Conservation (phyloP, 2,888 invertebrate species). For the Drosophila dives region DNA sequence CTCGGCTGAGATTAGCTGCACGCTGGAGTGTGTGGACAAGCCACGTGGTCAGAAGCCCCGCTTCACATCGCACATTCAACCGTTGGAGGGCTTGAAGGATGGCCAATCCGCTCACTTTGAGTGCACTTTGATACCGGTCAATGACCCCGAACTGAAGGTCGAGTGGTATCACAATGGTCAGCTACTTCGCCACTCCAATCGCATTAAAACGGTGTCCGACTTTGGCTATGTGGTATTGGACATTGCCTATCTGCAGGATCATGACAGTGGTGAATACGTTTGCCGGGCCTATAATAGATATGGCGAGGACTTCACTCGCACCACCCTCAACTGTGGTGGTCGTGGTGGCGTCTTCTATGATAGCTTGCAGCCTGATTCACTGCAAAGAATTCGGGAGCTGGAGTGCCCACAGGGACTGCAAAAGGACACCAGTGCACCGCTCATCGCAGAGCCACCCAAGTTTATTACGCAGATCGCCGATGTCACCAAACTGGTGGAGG, state of each 20-base stretch:
- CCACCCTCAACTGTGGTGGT: constrained; percentile 93
- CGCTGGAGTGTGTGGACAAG: constrained; percentile 92
- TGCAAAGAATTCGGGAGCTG: constrained; percentile 94
- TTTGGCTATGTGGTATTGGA: constrained; percentile 98
- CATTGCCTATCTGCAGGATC: constrained; percentile 96
- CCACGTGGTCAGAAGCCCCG: constrained; percentile 94
- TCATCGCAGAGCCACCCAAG: constrained; percentile 93
- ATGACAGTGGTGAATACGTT: constrained; percentile 96
- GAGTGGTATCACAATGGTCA: constrained; percentile 99
- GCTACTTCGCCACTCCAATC: constrained; percentile 93
- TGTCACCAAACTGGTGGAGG: constrained; percentile 94
- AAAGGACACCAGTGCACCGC: constrained; percentile 86
- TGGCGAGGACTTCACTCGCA: constrained; percentile 94
- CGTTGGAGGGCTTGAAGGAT: constrained; percentile 93
- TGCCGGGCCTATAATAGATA: constrained; percentile 96
- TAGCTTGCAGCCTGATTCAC: constrained; percentile 95
- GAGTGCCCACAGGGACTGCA: constrained; percentile 89
- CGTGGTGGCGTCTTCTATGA: constrained; percentile 95
- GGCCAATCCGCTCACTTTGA: constrained; percentile 98
- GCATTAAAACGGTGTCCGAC: constrained; percentile 97
- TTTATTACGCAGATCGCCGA: constrained; percentile 95
- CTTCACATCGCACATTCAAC: constrained; percentile 95
- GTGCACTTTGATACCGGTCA: constrained; percentile 96
- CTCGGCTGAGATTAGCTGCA: constrained; percentile 93
- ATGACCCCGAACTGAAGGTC: constrained; percentile 96